These are phyloP conservation scores for Xanthia togata DNA, from an alignment of 2,888 invertebrate genomes.

Conservation along the genomic window DNA sequence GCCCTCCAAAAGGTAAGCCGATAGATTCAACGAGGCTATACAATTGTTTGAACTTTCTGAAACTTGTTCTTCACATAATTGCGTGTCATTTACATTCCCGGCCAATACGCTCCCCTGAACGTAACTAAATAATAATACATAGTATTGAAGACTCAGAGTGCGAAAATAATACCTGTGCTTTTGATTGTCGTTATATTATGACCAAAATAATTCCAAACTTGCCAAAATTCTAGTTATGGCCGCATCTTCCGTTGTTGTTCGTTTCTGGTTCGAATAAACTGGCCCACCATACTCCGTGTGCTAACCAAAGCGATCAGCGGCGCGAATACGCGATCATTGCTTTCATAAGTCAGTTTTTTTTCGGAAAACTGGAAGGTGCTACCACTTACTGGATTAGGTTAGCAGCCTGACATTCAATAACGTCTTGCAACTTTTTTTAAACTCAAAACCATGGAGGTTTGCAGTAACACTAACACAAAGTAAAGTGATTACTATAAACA, in stretches of 20 bases:
- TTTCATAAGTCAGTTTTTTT: not conserved
- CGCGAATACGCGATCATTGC: not conserved
- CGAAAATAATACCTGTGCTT: not conserved
- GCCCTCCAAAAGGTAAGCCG: constrained; percentile 50
- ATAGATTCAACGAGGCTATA: constrained; percentile 50
- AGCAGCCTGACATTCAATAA: not conserved
- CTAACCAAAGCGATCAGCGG: not conserved
- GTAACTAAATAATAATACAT: not conserved
- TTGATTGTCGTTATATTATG: not conserved
- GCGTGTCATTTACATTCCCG: constrained; percentile 63
- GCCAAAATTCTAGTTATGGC: not conserved
- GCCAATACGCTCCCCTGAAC: not conserved
- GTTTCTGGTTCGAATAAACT: not conserved
- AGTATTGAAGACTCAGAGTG: not conserved
- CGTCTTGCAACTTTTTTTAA: not conserved
- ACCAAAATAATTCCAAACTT: not conserved
- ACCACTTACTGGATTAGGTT: not conserved
- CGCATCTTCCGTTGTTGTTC: not conserved
- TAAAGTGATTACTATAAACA: not conserved
- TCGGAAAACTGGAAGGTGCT: not conserved
- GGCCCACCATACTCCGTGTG: no score
- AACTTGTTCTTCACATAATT: constrained; percentile 65
- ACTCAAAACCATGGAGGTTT: not conserved
- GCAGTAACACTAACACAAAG: no score
- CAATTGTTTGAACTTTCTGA: constrained; percentile 62